Base-by-base conservation (phyloP, 2,888 invertebrate genomes). In the Napeogenes sylphis region DNA sequence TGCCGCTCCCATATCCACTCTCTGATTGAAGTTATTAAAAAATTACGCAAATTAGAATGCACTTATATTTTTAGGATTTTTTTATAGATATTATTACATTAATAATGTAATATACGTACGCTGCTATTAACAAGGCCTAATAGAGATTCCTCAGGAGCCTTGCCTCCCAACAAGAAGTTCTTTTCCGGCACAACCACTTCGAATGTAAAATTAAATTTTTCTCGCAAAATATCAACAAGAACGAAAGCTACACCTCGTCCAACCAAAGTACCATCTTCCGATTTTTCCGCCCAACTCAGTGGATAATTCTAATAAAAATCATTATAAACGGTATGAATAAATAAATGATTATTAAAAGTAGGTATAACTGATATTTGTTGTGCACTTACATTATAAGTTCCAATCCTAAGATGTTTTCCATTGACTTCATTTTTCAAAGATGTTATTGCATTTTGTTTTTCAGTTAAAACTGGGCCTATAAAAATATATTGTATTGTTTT, bases 1-100 rank as follows among this genome's bases (percentile, higher is more conserved):
- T 0, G 95, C 95, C 0, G 94, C 95, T 0, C 93, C 95, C 82
- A 97, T 82, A 73, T 97, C 95, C n/a, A 93, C 95, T 82, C 92
- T 84, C 96, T 95, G 76, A 38, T 78, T 32, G 45, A 56, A 60
- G 63, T 57, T 54, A 21, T 51, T 45, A 21, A n/a, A 10, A 45
- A 54, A 35, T 6, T 0, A 21, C 21, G 21, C 21, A 21, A 21
- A 21, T 21, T 21, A 21, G 21, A 21, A 56, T 45, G 42, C n/a
- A 42, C 45, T 10, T 10, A 38, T 42, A 42, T 10, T 42, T 5
- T 42, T 42, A 21, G 0, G 21, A 21, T 1, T 42, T 6, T 10
- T 12, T 45, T 14, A n/a, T 45, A 30, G 5, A 5, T 47, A 51
- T 30, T 3, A 10, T 38, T 5, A 53, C 14, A 14, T n/a, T 35